Evolutionary conservation across 2,113 vertebrate genomes (phyloP).

Genomic region (Equus quagga): DNA sequence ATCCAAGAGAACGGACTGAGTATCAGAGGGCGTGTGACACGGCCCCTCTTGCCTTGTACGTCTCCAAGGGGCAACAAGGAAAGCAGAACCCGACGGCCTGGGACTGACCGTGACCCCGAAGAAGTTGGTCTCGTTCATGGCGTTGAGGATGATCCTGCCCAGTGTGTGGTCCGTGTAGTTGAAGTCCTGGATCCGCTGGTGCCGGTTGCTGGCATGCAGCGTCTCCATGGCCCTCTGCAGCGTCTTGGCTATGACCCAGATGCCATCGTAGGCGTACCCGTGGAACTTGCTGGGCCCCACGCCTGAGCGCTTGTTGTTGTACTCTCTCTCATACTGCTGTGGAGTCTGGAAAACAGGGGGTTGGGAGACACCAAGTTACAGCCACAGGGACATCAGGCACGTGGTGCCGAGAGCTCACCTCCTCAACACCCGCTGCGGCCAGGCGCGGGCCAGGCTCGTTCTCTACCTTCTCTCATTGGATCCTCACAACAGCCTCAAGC

Average conservation of each 20-base stretch:
- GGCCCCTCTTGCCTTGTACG: not conserved
- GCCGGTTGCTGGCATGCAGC: conserved; percentile 91
- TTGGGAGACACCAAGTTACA: not conserved
- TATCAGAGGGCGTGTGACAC: not conserved
- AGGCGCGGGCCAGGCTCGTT: too few species aligned
- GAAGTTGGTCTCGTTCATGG: conserved; percentile 99
- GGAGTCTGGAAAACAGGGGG: conserved; percentile 91
- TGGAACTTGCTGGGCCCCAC: conserved; percentile 99
- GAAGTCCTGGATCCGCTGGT: conserved; percentile 95
- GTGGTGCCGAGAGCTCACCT: accelerated
- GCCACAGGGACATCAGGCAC: not conserved
- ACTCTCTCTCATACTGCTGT: conserved; percentile 97
- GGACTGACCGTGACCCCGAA: conserved; percentile 97
- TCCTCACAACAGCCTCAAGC: not conserved
- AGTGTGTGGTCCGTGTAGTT: conserved; percentile 96
- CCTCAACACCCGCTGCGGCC: not conserved
- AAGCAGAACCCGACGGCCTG: not conserved
- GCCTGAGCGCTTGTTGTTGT: conserved; percentile 94
- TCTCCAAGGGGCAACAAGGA: not conserved
- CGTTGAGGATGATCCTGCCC: conserved; percentile 96
- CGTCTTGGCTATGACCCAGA: conserved; percentile 99
- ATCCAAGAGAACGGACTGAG: not conserved
- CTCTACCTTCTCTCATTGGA: not conserved
- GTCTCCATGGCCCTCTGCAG: conserved; percentile 95
- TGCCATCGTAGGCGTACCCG: conserved; percentile 98